Evolutionary conservation across 2,888 invertebrate genomes (phyloP).

Genomic region (Tricholauxania praeusta): DNA sequence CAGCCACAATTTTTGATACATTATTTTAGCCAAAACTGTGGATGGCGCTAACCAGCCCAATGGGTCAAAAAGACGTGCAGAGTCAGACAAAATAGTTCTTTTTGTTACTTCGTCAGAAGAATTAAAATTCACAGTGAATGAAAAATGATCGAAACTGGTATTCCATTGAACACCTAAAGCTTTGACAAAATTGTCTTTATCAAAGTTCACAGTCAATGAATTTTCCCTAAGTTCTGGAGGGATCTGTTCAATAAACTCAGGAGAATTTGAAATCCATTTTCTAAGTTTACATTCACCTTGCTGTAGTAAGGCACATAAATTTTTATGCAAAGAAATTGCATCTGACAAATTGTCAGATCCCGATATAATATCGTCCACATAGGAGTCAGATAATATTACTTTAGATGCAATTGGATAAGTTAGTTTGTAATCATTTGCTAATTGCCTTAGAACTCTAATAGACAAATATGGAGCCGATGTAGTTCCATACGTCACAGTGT

Average conservation of each 20-base stretch:
- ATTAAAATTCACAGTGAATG: conserved; percentile 26
- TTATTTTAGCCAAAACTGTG: conserved; percentile 27
- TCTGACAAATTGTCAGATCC: conserved; percentile 31
- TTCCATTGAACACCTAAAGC: conserved; percentile 39
- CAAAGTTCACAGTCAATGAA: no score
- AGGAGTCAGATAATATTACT: conserved; percentile 32
- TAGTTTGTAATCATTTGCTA: conserved; percentile 29
- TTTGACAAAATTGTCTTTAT: no score
- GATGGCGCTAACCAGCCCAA: conserved; percentile 24
- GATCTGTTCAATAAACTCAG: no score
- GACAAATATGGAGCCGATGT: conserved; percentile 34
- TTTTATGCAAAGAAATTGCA: conserved; percentile 26
- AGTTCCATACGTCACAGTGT: conserved; percentile 38
- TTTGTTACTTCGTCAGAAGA: conserved; percentile 6
- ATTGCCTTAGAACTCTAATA: conserved; percentile 34
- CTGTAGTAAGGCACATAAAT: conserved; percentile 29
- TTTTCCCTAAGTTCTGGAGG: no score
- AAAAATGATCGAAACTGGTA: conserved; percentile 30
- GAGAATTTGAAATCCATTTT: no score
- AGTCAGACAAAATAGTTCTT: not conserved
- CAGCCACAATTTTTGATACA: conserved; percentile 37
- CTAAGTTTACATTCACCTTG: no score
- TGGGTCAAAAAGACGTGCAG: conserved; percentile 32
- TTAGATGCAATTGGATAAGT: conserved; percentile 28
- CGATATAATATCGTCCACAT: conserved; percentile 39